Evolutionary conservation across 2,797 vertebrate genomes (phyloP).

Genomic region (Hypotaenidia philippensis): DNA sequence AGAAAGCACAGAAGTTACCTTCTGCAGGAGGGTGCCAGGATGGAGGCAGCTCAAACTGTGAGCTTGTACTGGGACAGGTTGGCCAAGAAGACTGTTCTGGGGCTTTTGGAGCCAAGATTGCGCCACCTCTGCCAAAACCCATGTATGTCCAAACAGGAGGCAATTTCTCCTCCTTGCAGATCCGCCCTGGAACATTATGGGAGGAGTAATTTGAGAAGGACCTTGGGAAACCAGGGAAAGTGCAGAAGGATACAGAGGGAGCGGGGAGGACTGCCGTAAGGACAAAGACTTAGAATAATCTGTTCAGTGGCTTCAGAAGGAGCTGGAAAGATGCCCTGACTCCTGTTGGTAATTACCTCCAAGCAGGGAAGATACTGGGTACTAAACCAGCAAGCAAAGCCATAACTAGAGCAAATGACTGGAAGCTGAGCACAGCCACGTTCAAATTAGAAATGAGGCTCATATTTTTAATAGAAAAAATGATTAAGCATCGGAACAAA

Average conservation of each 20-base stretch:
- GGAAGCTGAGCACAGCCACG: constrained; percentile 17
- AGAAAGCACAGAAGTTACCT: not conserved
- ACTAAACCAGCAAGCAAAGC: constrained; percentile 45
- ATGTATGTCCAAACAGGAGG: not conserved
- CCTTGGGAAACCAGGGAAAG: not conserved
- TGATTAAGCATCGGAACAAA: constrained; percentile 65
- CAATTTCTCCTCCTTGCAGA: not conserved
- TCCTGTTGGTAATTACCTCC: constrained; percentile 34
- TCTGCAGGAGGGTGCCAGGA: not conserved
- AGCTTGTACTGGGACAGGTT: not conserved
- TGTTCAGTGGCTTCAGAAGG: constrained; percentile 14
- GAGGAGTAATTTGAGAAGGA: not conserved
- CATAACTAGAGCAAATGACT: constrained; percentile 38
- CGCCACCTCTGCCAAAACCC: not conserved
- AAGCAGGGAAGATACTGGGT: not conserved
- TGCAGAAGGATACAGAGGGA: not conserved
- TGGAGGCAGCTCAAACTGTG: not conserved
- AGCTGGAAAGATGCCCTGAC: constrained; percentile 49
- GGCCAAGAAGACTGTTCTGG: not conserved
- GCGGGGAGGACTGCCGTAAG: not conserved
- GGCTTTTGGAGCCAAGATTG: not conserved
- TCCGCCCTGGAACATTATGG: not conserved
- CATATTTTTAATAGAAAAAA: constrained; percentile 71
- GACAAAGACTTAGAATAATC: constrained; percentile 19
- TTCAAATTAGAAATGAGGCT: constrained; percentile 62